A percentile compares a stretch with the other conserved stretches of the same genome.
phyloP scores from a whole-genome alignment of 2,113 vertebrate species.

The Passer montanus region DNA sequence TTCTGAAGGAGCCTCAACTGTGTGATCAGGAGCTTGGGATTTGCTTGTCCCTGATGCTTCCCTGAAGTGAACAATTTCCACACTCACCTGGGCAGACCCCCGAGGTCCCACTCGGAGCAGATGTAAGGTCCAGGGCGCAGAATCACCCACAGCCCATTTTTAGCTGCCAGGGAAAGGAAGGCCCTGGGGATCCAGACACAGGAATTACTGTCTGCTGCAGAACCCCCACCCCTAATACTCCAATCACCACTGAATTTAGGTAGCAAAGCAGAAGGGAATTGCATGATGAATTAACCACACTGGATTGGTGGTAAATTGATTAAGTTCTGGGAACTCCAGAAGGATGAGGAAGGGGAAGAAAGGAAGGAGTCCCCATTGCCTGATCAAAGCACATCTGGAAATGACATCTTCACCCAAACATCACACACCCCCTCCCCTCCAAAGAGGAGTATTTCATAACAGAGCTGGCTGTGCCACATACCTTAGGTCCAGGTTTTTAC shows the following conservation, averaged over 20 bases:
- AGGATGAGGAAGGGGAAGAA: background rate
- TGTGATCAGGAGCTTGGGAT: background rate
- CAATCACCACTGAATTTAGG: background rate
- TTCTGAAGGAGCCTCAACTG: background rate
- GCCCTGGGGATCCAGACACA: conserved; percentile 70
- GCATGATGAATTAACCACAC: background rate
- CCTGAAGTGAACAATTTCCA: background rate
- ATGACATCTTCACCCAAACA: background rate
- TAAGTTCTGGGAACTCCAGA: background rate
- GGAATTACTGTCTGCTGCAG: background rate
- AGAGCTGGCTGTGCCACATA: conserved; percentile 64
- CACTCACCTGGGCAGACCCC: conserved; percentile 88
- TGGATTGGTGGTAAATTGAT: background rate
- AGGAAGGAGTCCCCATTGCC: background rate
- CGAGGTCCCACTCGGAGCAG: conserved; percentile 89
- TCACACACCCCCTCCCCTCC: background rate
- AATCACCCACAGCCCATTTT: conserved; percentile 88
- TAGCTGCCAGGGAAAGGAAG: conserved; percentile 81
- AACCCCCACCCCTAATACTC: background rate
- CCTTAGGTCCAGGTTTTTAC: conserved; percentile 85
- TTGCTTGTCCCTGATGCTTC: background rate
- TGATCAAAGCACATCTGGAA: background rate
- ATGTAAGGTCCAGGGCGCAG: conserved; percentile 92
- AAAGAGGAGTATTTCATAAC: no score
- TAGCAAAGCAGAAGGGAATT: background rate